Evolutionary conservation across 2,797 vertebrate genomes (phyloP).

Genomic region (Taeniopygia guttata): DNA sequence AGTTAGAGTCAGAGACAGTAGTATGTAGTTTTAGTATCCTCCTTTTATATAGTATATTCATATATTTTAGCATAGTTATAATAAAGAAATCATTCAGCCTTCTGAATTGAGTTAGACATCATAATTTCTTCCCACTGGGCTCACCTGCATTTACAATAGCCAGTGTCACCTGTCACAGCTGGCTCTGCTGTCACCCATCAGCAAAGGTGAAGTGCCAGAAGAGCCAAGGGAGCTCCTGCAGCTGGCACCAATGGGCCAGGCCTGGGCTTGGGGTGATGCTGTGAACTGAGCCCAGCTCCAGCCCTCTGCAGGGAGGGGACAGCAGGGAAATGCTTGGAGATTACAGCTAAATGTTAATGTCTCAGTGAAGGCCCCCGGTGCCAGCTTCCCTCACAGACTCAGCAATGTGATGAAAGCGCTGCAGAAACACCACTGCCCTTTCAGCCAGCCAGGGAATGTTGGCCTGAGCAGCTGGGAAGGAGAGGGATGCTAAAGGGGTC

Average conservation of each 20-base stretch:
- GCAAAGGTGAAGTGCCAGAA: not conserved
- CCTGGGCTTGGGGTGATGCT: not conserved
- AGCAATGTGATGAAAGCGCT: accelerated
- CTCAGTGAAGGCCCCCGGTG: not conserved
- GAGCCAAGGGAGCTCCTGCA: not conserved
- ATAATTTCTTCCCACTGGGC: no score
- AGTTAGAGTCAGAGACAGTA: no score
- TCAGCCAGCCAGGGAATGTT: not conserved
- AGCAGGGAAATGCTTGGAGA: not conserved
- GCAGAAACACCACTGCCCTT: not conserved
- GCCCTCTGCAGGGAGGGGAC: not conserved
- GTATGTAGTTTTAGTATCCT: no score
- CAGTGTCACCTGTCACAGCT: accelerated
- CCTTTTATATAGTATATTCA: no score
- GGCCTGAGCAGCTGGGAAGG: not conserved
- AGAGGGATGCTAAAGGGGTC: not conserved
- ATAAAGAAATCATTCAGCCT: no score
- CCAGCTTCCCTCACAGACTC: not conserved
- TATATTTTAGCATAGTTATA: no score
- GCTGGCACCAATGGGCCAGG: not conserved
- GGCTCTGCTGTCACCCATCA: not conserved
- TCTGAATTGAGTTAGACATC: no score
- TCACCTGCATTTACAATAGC: no score
- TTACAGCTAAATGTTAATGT: not conserved
- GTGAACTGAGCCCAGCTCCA: not conserved